A percentile compares a stretch with the other conserved stretches of the same genome.
These are phyloP conservation scores for Digitonthophagus gazella DNA, from an alignment of 2,888 invertebrate species.

Conservation along the genomic window DNA sequence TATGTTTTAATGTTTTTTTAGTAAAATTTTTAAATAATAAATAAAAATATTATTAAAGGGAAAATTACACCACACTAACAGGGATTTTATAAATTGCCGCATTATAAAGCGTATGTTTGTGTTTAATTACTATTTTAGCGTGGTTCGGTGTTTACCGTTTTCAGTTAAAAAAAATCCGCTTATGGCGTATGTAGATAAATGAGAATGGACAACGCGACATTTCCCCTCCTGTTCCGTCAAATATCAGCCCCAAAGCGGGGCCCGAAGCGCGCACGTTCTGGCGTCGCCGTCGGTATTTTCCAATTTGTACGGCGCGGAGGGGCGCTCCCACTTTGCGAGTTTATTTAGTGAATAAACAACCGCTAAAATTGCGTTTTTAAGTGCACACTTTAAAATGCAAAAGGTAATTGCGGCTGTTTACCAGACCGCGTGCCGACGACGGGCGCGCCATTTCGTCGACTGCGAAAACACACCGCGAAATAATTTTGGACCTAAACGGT, in stretches of 20 bases:
- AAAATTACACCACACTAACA: too few species aligned
- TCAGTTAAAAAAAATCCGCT: neutral
- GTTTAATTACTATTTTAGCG: neutral
- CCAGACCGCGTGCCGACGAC: conserved; percentile 26
- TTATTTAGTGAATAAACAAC: conserved; percentile 12
- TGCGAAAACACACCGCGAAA: conserved; percentile 2
- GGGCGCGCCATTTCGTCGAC: neutral
- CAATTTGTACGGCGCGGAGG: conserved; percentile 10
- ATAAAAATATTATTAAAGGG: too few species aligned
- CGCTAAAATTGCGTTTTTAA: conserved; percentile 12
- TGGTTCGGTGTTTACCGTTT: neutral
- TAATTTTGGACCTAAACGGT: conserved; percentile 6
- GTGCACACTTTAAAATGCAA: conserved; percentile 15
- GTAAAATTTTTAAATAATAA: too few species aligned
- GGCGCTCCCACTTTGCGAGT: conserved; percentile 2
- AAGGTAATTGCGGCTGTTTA: conserved; percentile 19
- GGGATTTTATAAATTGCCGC: too few species aligned
- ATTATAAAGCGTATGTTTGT: neutral
- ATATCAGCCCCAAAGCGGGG: neutral
- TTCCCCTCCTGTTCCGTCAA: conserved; percentile 17
- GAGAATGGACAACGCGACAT: conserved; percentile 15
- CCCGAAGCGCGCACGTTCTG: too few species aligned
- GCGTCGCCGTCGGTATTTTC: too few species aligned
- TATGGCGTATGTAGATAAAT: neutral
- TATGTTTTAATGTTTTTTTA: too few species aligned